phyloP scores from a whole-genome alignment of 1,140 invertebrate genomes.

The Dufourea novaeangliae region DNA sequence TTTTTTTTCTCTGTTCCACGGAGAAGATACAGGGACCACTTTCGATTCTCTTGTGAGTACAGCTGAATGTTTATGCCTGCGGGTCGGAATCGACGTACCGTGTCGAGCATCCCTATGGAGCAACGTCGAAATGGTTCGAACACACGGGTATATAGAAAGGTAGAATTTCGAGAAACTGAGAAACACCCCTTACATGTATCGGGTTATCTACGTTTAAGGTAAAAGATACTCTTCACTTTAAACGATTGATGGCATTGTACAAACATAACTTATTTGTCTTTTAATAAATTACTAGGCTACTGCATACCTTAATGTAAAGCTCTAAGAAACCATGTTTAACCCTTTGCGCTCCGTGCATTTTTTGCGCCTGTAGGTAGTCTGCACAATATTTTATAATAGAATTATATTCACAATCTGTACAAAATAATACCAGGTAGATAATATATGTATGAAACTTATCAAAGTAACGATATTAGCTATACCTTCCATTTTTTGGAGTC shows the following conservation, averaged over 20 bases:
- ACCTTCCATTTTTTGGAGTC: no score
- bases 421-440: no score
- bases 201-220: not conserved
- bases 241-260: not conserved
- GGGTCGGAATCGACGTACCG: conserved; percentile 32
- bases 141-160: conserved; percentile 1
- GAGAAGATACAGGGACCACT: conserved; percentile 7
- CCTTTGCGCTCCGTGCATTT: no score
- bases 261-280: no score
- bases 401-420: no score
- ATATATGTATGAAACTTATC: no score
- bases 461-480: no score
- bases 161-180: conserved; percentile 15
- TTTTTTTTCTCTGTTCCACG: not conserved
- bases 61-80: conserved; percentile 56
- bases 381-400: no score
- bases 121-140: conserved; percentile 1
- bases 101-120: conserved; percentile 34
- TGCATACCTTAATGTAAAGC: no score
- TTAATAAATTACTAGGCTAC: no score
- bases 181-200: not conserved
- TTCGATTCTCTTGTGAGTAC: conserved; percentile 45
- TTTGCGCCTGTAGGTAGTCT: no score
- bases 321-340: no score
- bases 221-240: not conserved